phyloP scores from a whole-genome alignment of 2,888 invertebrate species.

The Eilema depressum region DNA sequence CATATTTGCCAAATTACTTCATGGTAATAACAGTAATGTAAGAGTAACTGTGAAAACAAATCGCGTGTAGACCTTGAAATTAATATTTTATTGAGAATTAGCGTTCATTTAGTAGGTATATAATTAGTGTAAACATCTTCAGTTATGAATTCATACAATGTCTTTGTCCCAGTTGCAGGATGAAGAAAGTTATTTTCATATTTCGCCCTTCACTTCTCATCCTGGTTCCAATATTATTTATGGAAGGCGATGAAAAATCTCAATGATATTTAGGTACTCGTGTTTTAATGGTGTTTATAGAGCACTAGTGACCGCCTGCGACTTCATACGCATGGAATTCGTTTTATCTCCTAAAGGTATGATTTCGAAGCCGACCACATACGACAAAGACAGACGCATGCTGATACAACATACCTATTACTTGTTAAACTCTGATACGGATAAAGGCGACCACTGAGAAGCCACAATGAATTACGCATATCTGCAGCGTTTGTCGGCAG shows the following conservation, averaged over 20 bases:
- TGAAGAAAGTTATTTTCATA: conserved; percentile 68
- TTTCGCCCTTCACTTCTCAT: conserved; percentile 67
- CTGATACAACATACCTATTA: too few relatives aligned
- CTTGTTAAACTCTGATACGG: too few relatives aligned
- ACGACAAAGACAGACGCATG: too few relatives aligned
- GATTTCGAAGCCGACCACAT: too few relatives aligned
- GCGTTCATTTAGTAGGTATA: conserved; percentile 43
- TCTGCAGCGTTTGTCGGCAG: too few relatives aligned
- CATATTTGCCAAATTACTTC: neutral
- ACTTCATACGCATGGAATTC: too few relatives aligned
- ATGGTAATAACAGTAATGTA: conserved; percentile 1
- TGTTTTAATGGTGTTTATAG: neutral
- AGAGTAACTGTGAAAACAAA: conserved; percentile 7
- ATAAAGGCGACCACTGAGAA: too few relatives aligned
- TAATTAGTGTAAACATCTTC: conserved; percentile 57
- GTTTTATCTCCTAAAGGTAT: too few relatives aligned
- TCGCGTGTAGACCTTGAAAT: conserved; percentile 1
- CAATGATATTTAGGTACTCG: conserved; percentile 38
- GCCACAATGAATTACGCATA: too few relatives aligned
- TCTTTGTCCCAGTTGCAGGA: conserved; percentile 72
- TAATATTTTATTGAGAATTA: conserved; percentile 54
- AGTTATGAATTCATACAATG: conserved; percentile 57
- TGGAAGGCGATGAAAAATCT: conserved; percentile 53
- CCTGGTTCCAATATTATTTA: conserved; percentile 61
- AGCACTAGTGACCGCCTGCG: too few relatives aligned